Base-by-base conservation (phyloP, 1,140 invertebrate species). In the Melitaea cinxia region DNA sequence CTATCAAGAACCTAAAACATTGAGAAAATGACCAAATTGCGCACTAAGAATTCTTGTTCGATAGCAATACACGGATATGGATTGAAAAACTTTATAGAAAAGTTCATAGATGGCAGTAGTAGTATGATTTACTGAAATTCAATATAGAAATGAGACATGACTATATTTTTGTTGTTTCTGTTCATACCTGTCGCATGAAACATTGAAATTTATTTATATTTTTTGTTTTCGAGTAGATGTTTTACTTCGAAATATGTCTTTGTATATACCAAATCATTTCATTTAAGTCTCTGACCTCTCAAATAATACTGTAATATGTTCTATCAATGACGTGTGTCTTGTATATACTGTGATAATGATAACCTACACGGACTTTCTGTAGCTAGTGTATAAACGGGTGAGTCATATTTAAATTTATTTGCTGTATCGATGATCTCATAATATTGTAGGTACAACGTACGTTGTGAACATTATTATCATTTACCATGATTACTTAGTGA, bases 331-430 rank as follows among this genome's bases (percentile, higher is more conserved):
- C 77, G 79, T 75, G 65, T 77, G 66, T 77, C 65, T 78, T 73
- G 70, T 79, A 77, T 78, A 70, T 81, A 79, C 65, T 81, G 70
- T 84, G 82, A 84, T 84, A 88, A 86, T 86, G 88, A 90, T 90
- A 90, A 90, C 88, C 88, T 90, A 86, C 81, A 85, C 88, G 77
- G 76, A 83, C 83, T 85, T 82, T 82, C 75, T 82, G 79, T 84
- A 86, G 74, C 78, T 75, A 84, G 82, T 90, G 87, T 75, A 81
- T 81, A 85, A 78, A 75, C 77, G 66, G 72, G 85, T 91, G 88
- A 91, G 86, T 91, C 88, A 91, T 87, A 86, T 88, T 89, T 91
- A 91, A 83, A 89, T 91, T 89, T 91, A 91, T 90, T 85, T 88
- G 82, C 77, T 80, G 76, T 86, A 90, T 88, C 81, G 88, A 88